Percentiles rank a stretch among this genome's conserved stretches.
These are phyloP conservation scores for Leptobrachium leishanense DNA, from an alignment of 2,113 vertebrate species.

Conservation along the genomic window DNA sequence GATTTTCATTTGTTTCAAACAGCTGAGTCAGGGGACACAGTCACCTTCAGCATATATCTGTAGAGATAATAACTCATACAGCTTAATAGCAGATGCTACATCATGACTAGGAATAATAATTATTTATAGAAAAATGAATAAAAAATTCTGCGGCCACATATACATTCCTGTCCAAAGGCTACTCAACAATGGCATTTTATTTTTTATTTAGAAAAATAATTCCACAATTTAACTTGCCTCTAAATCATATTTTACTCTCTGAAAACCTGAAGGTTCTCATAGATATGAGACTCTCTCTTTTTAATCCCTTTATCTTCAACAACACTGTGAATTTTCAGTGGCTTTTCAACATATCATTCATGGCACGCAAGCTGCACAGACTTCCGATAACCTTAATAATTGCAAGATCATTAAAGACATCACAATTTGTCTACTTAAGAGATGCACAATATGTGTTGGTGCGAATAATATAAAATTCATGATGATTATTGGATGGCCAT, in stretches of 20 bases:
- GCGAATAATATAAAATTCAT: not conserved
- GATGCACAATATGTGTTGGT: slow-evolving; percentile 5
- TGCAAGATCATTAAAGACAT: slow-evolving; percentile 46
- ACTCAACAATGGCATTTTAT: not conserved
- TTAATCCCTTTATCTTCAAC: slow-evolving; percentile 46
- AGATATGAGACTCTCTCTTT: slow-evolving; percentile 39
- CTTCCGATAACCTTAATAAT: slow-evolving; percentile 22
- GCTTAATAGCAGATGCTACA: slow-evolving; percentile 18
- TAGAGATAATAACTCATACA: slow-evolving; percentile 12
- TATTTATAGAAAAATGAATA: too few relatives aligned
- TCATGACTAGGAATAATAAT: not conserved
- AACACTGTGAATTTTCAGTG: slow-evolving; percentile 40
- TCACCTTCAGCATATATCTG: slow-evolving; percentile 24
- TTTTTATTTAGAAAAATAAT: slow-evolving; percentile 16
- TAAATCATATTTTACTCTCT: slow-evolving; percentile 33
- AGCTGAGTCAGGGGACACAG: slow-evolving; percentile 39
- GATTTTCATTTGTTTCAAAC: slow-evolving; percentile 27
- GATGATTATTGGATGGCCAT: not conserved
- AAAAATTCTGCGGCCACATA: too few relatives aligned
- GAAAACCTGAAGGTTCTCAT: slow-evolving; percentile 34
- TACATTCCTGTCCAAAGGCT: not conserved
- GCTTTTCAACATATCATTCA: slow-evolving; percentile 32
- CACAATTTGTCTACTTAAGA: slow-evolving; percentile 7
- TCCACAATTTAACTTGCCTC: slow-evolving; percentile 37
- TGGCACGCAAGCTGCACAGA: slow-evolving; percentile 18